Evolutionary conservation across 2,113 vertebrate species (phyloP), one percentile per base, ranked within the genome.

Genomic region (Campylomormyrus numenius): DNA sequence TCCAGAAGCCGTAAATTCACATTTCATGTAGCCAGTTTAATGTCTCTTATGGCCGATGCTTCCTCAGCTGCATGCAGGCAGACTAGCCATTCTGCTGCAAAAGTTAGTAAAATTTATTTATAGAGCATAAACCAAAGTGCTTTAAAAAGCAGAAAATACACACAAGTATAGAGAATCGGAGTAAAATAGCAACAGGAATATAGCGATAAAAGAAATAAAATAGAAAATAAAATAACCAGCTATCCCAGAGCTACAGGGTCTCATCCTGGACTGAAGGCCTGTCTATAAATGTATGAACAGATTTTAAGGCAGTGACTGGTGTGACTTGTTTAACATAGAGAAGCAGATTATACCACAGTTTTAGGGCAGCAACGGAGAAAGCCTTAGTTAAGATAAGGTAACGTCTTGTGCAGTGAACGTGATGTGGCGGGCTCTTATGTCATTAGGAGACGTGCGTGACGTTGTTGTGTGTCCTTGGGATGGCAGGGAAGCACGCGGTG

Each of bases 401-500:
- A 74, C 0, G 1, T 74, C n/a, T n/a, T 15, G 27, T 3, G 3
- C 27, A 1, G 66, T 3, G 31, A 31, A 35, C 27, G 11, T 35
- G 3, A 74, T 11, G 66, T 35, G 31, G 11, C 0, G 27, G 3
- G 3, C 9, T 50, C 8, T 13, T 21, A 21, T 83, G 77, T 31
- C 13, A 2, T 27, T 52, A 10, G 24, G 24, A 62, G 56, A 9
- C 24, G 0, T 2, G 56, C 24, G 21, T 62, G 56, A 62, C 24
- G 7, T 53, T 19, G 11, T 66, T 13, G 9, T 90, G 91, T 1
- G 35, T 80, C 15, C 74, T 80, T 88, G 86, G 24, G 90, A 89
- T 8, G 92, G 52, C 93, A 99, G 98, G 98, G 85, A 99, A 99
- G 94, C 98, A 98, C 1, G 96, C 97, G 92, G 96, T 99, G 15